phyloP scores from a whole-genome alignment of 2,888 invertebrate species.

The Resseliella maxima region DNA sequence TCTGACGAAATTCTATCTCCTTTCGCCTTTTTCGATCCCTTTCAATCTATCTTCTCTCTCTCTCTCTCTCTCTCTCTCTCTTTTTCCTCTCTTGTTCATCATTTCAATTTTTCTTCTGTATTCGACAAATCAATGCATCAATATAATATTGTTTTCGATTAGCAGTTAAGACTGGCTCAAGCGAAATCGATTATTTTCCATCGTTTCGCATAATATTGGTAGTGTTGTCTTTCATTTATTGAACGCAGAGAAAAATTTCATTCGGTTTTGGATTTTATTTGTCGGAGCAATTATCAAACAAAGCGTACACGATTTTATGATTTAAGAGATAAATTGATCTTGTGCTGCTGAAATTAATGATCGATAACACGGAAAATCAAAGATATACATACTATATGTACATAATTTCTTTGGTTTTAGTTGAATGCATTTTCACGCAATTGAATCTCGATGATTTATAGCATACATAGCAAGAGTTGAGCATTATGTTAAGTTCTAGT shows the following conservation, averaged over 20 bases:
- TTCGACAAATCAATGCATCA: neutral
- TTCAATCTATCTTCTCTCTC: neutral
- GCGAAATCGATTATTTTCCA: constrained; percentile 25
- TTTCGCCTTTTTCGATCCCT: neutral
- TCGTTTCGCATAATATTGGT: neutral
- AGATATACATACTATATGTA: no score
- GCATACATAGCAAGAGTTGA: no score
- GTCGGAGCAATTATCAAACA: neutral
- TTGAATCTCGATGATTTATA: neutral
- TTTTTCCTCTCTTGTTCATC: neutral
- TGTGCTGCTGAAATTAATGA: neutral
- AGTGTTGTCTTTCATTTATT: neutral
- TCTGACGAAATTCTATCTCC: neutral
- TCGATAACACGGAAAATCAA: constrained; percentile 32
- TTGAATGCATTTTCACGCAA: neutral
- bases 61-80: neutral
- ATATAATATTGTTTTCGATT: constrained; percentile 51
- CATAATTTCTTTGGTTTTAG: neutral
- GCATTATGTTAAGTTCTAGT: no score
- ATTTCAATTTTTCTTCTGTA: neutral
- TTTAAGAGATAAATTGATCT: neutral
- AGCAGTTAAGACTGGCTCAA: neutral
- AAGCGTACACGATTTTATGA: constrained; percentile 12
- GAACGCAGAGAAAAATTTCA: neutral
- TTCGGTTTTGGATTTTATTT: neutral